Conservation (phyloP, 2,797 vertebrate species). For the Betta splendens region DNA sequence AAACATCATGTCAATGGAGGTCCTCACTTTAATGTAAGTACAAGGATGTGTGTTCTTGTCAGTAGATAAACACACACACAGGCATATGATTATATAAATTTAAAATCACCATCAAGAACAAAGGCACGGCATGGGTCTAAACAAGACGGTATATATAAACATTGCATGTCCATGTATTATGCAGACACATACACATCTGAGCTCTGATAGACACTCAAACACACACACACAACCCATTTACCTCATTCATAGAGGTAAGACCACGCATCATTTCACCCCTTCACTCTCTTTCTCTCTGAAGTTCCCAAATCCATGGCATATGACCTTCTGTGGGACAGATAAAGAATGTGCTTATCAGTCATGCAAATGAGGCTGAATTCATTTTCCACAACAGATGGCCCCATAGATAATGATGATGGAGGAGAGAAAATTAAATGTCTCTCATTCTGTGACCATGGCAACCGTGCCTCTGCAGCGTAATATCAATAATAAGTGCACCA, state of each 20-base stretch:
- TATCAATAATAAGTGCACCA: conserved; percentile 99
- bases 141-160: conserved; percentile 72
- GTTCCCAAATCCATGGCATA: conserved; percentile 98
- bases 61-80: conserved; percentile 3
- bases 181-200: conserved; percentile 59
- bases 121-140: conserved; percentile 64
- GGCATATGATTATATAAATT: conserved; percentile 56
- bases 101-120: conserved; percentile 61
- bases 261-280: conserved; percentile 73
- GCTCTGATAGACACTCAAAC: conserved; percentile 51
- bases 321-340: conserved; percentile 99
- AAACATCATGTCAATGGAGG: too few species aligned
- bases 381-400: conserved; percentile 99
- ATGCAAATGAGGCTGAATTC: conserved; percentile 99
- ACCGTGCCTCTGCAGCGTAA: conserved; percentile 94
- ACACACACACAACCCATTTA: conserved; percentile 56
- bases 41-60: background rate
- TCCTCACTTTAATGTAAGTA: too few species aligned
- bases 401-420: conserved; percentile 99
- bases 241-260: conserved; percentile 65
- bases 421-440: conserved; percentile 99
- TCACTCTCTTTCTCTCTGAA: conserved; percentile 40
- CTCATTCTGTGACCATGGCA: conserved; percentile 99
- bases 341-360: conserved; percentile 99
- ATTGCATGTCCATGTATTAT: conserved; percentile 69